phyloP scores from a whole-genome alignment of 64 coral and sea anemone species.

The Porites australiensis region DNA sequence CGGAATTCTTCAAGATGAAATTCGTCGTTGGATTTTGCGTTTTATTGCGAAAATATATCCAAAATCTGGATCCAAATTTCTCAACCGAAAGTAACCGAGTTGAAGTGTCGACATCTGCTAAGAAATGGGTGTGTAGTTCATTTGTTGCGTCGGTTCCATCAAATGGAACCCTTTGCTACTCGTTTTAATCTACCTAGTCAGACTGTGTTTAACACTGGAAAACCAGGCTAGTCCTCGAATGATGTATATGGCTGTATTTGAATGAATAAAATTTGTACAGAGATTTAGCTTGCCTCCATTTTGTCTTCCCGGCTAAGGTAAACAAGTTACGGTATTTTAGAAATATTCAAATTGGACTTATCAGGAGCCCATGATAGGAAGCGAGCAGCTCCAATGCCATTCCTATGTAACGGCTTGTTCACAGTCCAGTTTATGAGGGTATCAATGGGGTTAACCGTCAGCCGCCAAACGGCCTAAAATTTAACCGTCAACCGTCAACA shows the following conservation, averaged over 20 bases:
- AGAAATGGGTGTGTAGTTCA: slow-evolving; percentile 9
- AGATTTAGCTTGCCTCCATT: not conserved
- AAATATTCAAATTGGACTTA: no score
- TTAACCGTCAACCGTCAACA: no score
- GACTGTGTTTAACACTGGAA: slow-evolving; percentile 43
- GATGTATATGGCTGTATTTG: slow-evolving; percentile 60
- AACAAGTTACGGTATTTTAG: not conserved
- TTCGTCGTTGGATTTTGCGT: no score
- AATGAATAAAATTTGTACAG: slow-evolving; percentile 59
- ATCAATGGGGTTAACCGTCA: no score
- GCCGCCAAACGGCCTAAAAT: no score
- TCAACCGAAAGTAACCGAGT: not conserved
- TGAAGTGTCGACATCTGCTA: not conserved
- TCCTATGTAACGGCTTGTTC: no score
- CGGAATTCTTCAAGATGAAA: no score
- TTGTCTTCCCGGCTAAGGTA: not conserved
- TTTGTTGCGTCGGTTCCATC: slow-evolving; percentile 36
- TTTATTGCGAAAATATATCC: no score
- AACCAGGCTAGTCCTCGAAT: slow-evolving; percentile 26
- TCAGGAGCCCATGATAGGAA: no score
- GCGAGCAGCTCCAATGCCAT: no score
- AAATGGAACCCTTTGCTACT: slow-evolving; percentile 41
- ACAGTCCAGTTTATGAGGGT: no score
- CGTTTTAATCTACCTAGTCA: slow-evolving; percentile 63
- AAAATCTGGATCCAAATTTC: no score